Conservation (phyloP, 2,113 vertebrate genomes). For the Lasiurus borealis region DNA sequence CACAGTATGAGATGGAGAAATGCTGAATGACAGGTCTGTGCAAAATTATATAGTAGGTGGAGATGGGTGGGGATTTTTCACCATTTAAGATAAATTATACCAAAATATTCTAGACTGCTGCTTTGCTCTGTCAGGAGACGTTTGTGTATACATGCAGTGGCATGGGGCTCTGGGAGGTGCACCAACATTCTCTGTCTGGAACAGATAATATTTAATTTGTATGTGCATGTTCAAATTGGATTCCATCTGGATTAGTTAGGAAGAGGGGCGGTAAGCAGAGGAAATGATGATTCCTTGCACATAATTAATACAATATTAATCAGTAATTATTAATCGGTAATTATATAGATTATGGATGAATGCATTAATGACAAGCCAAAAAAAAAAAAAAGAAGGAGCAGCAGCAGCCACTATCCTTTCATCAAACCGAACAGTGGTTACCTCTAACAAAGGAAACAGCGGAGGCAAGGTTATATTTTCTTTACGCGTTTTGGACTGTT, state of each 20-base stretch:
- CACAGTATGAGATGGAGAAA: not conserved
- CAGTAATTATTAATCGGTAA: constrained; percentile 55
- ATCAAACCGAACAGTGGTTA: not conserved
- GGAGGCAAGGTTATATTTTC: not conserved
- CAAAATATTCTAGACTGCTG: not conserved
- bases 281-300: constrained; percentile 2
- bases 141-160: not conserved
- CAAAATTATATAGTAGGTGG: not conserved
- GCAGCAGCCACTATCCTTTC: not conserved
- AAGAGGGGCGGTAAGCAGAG: constrained; percentile 25
- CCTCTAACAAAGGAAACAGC: not conserved
- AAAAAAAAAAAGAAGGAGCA: not conserved
- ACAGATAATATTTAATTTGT: constrained; percentile 35
- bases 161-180: not conserved
- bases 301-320: constrained; percentile 61
- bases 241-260: constrained; percentile 51
- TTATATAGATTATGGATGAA: constrained; percentile 21
- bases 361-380: constrained; percentile 27
- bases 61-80: not conserved
- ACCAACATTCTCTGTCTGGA: not conserved
- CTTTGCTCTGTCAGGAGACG: not conserved
- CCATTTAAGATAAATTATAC: not conserved
- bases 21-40: not conserved
- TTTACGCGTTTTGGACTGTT: not conserved
- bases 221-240: too few species aligned